These are phyloP conservation scores for Solen grandis DNA, from an alignment of 1,140 invertebrate genomes.

Conservation along the genomic window DNA sequence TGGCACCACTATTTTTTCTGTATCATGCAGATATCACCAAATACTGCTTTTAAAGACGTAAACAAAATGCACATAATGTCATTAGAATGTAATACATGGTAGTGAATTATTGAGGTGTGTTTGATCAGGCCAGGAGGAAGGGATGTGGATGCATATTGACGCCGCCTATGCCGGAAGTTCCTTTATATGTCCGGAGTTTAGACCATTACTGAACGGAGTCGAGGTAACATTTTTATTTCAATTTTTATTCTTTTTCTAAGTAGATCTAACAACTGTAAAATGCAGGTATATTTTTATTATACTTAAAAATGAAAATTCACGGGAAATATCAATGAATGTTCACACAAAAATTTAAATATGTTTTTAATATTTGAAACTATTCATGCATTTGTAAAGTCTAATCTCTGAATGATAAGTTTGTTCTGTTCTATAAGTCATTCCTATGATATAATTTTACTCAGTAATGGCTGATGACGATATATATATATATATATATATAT, in stretches of 20 bases:
- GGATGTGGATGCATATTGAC: constrained; percentile 89
- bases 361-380: neutral
- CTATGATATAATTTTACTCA: no score
- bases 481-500: no score
- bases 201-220: constrained; percentile 87
- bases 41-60: no score
- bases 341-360: neutral
- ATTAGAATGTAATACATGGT: no score
- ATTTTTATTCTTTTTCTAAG: neutral
- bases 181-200: constrained; percentile 96
- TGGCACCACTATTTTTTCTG: no score
- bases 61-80: no score
- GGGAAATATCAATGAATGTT: neutral
- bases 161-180: constrained; percentile 87
- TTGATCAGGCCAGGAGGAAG: constrained; percentile 77
- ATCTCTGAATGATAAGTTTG: no score
- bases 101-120: no score
- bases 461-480: no score
- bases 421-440: no score
- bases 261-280: neutral
- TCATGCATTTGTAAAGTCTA: no score
- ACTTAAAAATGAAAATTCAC: neutral
- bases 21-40: no score
- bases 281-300: neutral
- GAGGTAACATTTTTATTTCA: constrained; percentile 64